Base-by-base conservation (phyloP, 2,888 invertebrate species). In the Carabus problematicus region DNA sequence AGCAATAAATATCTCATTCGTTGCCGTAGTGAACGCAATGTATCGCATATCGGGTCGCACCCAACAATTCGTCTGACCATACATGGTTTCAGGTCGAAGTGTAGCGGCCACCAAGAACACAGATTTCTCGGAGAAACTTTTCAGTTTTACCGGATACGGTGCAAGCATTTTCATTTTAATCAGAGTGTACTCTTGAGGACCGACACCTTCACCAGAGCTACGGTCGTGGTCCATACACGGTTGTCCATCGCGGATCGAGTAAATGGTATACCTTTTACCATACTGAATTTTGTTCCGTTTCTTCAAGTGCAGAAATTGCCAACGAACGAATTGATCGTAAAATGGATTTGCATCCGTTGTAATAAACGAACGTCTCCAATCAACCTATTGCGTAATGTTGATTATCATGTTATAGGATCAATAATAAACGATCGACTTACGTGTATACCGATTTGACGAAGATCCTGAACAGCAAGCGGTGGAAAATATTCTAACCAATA, bases 141-240 rank as follows among this genome's bases (percentile, higher is more conserved):
- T 86, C 7, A 97, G 82, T 78, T 87, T 87, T 59, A 84, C 77
- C 9, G 94, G 93, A 73, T 88, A 87, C 0, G 95, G 93, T 75
- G 90, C 84, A 19, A 90, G 76, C 3, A 97, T 82, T 81, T 91
- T 90, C 90, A 99, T 91, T 84, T 99, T 99, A 71, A 99, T 89
- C 0, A 99, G 85, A 1, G 97, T 98, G 79, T 99, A 99, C 81
- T 99, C 99, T 81, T 98, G 98, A 0, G 98, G 96, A 0, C 96
- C 98, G 3, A 98, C 98, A 56, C 98, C 98, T 84, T 99, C 99
- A 0, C 99, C 99, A 1, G 90, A 85, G 47, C 94, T 91, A 75
- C 99, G 88, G 81, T 99, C 99, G 79, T 99, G 99, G 82, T 99
- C 99, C 99, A 99, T 99, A 80, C 99, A 99, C 0, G 99, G 98